phyloP scores from a whole-genome alignment of 2,888 invertebrate genomes.

The Euspilapteryx auroguttella region DNA sequence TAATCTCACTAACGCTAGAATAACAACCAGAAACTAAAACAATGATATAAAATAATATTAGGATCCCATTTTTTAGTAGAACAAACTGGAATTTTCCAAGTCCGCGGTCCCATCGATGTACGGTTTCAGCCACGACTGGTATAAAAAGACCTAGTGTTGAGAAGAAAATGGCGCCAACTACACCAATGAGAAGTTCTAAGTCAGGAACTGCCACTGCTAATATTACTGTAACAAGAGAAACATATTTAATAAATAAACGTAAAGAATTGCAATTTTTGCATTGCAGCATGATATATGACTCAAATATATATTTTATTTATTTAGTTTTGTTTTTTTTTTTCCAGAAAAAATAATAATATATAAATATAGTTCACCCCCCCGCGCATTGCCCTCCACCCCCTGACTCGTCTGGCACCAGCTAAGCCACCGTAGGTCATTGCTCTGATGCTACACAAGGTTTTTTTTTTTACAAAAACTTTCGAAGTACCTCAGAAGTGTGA shows the following conservation, averaged over 20 bases:
- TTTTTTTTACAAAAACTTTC: too few species aligned
- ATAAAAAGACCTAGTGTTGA: conserved; percentile 68
- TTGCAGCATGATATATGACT: too few species aligned
- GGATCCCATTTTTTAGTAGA: conserved; percentile 56
- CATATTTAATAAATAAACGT: conserved; percentile 14
- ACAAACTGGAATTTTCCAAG: conserved; percentile 62
- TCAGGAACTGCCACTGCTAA: conserved; percentile 72
- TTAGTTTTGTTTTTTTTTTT: too few species aligned
- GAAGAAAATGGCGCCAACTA: conserved; percentile 73
- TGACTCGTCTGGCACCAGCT: too few species aligned
- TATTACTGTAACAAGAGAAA: conserved; percentile 54
- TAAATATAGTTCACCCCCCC: too few species aligned
- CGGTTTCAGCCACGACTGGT: conserved; percentile 66
- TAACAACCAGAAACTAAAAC: conserved; percentile 9
- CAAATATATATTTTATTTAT: too few species aligned
- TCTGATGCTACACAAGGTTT: too few species aligned
- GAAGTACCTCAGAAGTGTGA: too few species aligned
- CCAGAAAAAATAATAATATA: too few species aligned
- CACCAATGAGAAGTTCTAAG: conserved; percentile 74
- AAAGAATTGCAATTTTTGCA: not conserved
- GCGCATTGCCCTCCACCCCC: too few species aligned
- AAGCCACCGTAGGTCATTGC: too few species aligned
- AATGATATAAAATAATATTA: conserved; percentile 8
- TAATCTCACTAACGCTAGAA: conserved; percentile 7
- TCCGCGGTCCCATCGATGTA: conserved; percentile 61